These are phyloP conservation scores for Rhagologus leucostigma DNA, from an alignment of 2,113 vertebrate genomes.

Conservation along the genomic window DNA sequence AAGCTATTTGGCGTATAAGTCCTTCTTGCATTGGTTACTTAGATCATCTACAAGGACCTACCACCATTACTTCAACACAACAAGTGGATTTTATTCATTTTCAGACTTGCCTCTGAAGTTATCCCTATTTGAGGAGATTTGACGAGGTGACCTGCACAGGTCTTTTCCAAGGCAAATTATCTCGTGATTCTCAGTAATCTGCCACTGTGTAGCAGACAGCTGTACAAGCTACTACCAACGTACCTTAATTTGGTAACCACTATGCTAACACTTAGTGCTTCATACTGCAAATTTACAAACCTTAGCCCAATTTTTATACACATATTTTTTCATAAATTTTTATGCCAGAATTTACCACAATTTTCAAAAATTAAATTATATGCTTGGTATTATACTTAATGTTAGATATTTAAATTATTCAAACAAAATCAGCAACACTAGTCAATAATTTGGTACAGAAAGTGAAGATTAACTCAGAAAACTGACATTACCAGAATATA, in stretches of 20 bases:
- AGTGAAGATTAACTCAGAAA: neutral
- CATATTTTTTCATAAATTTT: neutral
- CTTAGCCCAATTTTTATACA: neutral
- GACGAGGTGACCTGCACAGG: neutral
- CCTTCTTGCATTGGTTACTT: neutral
- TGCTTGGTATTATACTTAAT: neutral
- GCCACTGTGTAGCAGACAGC: neutral
- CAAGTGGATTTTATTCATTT: neutral
- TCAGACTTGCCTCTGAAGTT: neutral
- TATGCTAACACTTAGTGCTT: neutral
- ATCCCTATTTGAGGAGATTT: neutral
- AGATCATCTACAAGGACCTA: neutral
- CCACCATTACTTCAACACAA: neutral
- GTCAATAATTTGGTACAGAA: neutral
- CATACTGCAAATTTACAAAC: neutral
- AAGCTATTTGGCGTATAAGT: neutral
- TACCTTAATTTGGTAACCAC: neutral
- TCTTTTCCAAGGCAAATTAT: neutral
- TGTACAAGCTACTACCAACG: neutral
- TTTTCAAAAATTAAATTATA: neutral
- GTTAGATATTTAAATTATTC: neutral
- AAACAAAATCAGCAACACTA: neutral
- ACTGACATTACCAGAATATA: neutral
- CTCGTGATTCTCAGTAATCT: neutral
- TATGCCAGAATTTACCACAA: neutral